These are phyloP conservation scores for Pipistrellus nathusii DNA, from an alignment of 2,797 vertebrate species.

Conservation along the genomic window DNA sequence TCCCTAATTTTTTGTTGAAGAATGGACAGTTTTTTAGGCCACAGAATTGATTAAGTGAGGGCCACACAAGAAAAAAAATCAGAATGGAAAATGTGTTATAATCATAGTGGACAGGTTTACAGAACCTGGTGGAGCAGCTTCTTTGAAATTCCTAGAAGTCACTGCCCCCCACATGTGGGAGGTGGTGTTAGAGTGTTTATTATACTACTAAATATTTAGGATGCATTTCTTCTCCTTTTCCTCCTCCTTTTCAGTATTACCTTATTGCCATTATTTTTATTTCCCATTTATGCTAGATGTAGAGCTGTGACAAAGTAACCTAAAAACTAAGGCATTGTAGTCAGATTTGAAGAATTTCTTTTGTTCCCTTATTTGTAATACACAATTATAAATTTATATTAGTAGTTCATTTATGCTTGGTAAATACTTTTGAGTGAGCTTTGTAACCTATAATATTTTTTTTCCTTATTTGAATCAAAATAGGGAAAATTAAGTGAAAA, in stretches of 20 bases:
- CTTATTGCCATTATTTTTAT: neutral
- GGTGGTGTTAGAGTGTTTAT: neutral
- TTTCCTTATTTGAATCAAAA: constrained; percentile 27
- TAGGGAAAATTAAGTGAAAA: neutral
- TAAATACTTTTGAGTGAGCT: neutral
- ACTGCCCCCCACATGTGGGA: neutral
- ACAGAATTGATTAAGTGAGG: neutral
- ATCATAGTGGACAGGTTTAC: neutral
- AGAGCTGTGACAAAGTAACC: neutral
- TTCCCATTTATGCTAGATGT: neutral
- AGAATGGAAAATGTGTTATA: neutral
- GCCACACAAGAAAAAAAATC: neutral
- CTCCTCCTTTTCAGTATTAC: neutral
- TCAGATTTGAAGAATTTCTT: constrained; percentile 13
- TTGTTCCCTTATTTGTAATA: neutral
- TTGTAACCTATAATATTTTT: neutral
- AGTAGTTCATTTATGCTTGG: neutral
- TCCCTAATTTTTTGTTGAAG: neutral
- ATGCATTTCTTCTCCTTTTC: neutral
- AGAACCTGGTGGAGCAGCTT: neutral
- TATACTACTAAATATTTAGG: neutral
- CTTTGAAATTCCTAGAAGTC: neutral
- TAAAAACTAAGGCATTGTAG: neutral
- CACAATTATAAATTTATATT: neutral
- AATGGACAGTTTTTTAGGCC: neutral